phyloP scores from a whole-genome alignment of 2,888 invertebrate species.

The Drosophila picticornis region DNA sequence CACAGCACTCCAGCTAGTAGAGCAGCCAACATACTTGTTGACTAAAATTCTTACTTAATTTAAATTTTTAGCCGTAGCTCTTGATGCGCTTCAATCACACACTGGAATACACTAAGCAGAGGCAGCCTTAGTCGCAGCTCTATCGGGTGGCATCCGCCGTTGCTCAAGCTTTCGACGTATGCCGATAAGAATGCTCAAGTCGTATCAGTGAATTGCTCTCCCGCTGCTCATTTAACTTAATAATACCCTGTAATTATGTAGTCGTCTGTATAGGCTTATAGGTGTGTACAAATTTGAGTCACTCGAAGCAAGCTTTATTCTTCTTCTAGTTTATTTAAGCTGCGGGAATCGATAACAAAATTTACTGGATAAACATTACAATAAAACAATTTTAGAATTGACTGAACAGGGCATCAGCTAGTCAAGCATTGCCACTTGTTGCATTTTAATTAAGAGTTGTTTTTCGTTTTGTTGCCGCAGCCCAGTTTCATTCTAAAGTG shows the following conservation, averaged over 20 bases:
- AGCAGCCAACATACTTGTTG: conserved; percentile 29
- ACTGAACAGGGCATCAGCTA: conserved; percentile 4
- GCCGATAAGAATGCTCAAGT: conserved; percentile 51
- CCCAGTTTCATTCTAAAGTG: conserved; percentile 23
- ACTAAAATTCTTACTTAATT: not conserved
- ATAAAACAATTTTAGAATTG: not conserved
- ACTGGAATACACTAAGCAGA: conserved; percentile 40
- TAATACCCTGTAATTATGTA: conserved; percentile 15
- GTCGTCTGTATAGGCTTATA: not conserved
- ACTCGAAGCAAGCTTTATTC: fast-evolving
- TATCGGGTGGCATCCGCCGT: conserved; percentile 49
- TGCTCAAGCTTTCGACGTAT: conserved; percentile 28
- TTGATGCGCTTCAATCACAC: conserved; percentile 30
- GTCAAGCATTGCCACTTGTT: not conserved
- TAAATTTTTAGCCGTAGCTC: not conserved
- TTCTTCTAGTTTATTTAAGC: not conserved
- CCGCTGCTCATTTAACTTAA: conserved; percentile 42
- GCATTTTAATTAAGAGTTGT: conserved; percentile 21
- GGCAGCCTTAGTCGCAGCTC: conserved; percentile 11
- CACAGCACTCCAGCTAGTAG: conserved; percentile 31
- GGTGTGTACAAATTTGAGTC: not conserved
- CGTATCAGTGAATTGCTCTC: conserved; percentile 58
- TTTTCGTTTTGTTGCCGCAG: conserved; percentile 11
- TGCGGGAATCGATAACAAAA: not conserved
- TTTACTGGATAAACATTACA: not conserved